Evolutionary conservation across 2,113 vertebrate genomes (phyloP).

Genomic region (Sclerurus mexicanus): DNA sequence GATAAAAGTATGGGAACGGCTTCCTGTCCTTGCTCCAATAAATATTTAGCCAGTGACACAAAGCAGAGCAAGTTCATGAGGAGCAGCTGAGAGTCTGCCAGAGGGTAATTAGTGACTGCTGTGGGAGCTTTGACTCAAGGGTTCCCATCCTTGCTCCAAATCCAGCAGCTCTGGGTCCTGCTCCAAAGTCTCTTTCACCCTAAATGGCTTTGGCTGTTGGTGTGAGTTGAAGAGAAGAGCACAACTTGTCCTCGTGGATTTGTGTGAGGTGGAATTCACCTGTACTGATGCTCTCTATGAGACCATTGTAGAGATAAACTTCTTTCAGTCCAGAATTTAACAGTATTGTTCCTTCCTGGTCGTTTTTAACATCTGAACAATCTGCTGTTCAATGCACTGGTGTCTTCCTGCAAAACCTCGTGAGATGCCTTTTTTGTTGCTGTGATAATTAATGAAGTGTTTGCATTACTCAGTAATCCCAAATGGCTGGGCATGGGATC

Average conservation of each 20-base stretch:
- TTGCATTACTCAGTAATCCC: not conserved
- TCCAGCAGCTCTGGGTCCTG: not conserved
- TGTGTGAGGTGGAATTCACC: not conserved
- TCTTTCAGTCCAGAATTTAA: not conserved
- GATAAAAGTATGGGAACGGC: not conserved
- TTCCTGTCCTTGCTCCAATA: not conserved
- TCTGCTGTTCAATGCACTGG: not conserved
- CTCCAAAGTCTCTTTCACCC: not conserved
- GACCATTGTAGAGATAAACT: not conserved
- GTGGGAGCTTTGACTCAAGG: not conserved
- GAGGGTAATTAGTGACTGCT: constrained; percentile 11
- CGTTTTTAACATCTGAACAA: not conserved
- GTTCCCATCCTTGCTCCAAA: not conserved
- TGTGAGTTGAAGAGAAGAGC: not conserved
- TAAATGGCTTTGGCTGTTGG: not conserved
- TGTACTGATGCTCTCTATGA: not conserved
- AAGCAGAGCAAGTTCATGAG: constrained; percentile 15
- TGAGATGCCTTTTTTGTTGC: not conserved
- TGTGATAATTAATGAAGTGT: not conserved
- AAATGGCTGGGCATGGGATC: not conserved
- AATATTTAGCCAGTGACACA: constrained; percentile 29
- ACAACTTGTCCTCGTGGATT: not conserved
- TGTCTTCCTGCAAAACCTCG: not conserved
- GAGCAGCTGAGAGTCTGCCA: constrained; percentile 36
- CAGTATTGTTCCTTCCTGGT: not conserved